phyloP scores from a whole-genome alignment of 2,888 invertebrate species.

The Machimus rusticus region DNA sequence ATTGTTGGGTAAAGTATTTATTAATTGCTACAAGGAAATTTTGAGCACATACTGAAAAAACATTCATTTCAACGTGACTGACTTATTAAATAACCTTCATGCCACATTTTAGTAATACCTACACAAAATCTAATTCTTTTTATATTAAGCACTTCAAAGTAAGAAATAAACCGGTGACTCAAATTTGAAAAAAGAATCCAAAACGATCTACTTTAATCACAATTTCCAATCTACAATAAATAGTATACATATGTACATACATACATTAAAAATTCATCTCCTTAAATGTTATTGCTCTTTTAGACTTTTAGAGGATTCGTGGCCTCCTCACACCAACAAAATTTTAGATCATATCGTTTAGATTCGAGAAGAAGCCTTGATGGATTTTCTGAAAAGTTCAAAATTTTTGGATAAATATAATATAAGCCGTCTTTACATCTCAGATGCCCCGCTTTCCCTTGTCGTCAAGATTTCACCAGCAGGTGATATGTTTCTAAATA shows the following conservation, averaged over 20 bases:
- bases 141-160: not conserved
- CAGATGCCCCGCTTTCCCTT: not conserved
- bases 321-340: not conserved
- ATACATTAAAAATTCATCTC: not conserved
- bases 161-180: not conserved
- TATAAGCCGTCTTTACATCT: not conserved
- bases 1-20: too few relatives aligned
- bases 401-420: not conserved
- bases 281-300: not conserved
- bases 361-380: not conserved
- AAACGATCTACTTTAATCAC: not conserved
- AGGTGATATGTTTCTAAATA: not conserved
- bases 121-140: not conserved
- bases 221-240: not conserved
- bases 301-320: not conserved
- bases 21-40: too few relatives aligned
- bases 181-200: not conserved
- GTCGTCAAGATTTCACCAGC: not conserved
- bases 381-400: not conserved
- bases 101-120: too few relatives aligned
- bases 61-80: too few relatives aligned
- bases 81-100: too few relatives aligned
- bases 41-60: not conserved
- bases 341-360: not conserved
- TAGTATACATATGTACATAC: not conserved